phyloP scores from a whole-genome alignment of 2,113 vertebrate genomes.

The Pteropus alecto region DNA sequence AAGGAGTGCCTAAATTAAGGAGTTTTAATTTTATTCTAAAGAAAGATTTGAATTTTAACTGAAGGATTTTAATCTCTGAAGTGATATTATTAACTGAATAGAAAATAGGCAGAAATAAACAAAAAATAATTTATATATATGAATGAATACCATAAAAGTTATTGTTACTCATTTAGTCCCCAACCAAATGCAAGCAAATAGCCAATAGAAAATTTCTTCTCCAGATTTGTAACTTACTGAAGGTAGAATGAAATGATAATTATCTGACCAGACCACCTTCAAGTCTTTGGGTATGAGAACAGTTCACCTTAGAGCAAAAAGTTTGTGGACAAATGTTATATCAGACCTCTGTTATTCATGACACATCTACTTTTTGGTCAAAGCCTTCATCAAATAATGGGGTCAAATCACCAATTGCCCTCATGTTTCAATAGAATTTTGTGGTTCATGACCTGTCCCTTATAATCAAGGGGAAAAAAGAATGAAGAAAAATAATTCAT shows the following conservation, averaged over 20 bases:
- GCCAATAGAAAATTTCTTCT: background rate
- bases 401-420: background rate
- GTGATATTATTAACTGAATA: background rate
- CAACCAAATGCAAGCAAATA: background rate
- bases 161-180: background rate
- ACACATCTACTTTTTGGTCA: background rate
- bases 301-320: background rate
- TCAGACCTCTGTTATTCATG: background rate
- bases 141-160: background rate
- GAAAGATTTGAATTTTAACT: background rate
- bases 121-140: background rate
- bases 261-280: background rate
- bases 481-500: background rate
- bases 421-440: background rate
- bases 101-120: background rate
- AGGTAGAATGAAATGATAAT: background rate
- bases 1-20: background rate
- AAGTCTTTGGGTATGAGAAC: background rate
- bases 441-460: background rate
- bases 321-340: background rate
- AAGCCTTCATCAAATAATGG: background rate
- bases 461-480: background rate
- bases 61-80: background rate
- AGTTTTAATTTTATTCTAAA: background rate
- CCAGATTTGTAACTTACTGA: background rate